A percentile compares a stretch with the other conserved stretches of the same genome.
Evolutionary conservation across 2,888 invertebrate species (phyloP).

Genomic region (Oegoconia quadripuncta): DNA sequence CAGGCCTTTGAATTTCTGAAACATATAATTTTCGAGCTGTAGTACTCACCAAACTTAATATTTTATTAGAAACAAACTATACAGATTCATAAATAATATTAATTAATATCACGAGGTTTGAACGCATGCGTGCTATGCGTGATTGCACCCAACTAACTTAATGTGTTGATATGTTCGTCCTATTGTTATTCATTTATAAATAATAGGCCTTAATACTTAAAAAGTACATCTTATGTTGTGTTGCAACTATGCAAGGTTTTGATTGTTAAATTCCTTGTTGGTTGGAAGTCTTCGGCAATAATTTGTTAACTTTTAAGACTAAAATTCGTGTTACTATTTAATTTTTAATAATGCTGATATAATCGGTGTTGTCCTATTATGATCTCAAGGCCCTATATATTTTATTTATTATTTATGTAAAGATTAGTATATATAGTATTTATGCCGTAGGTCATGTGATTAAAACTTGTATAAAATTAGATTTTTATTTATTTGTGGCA

Average conservation of each 20-base stretch:
- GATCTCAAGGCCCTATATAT: conserved; percentile 43
- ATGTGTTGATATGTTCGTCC: too few relatives aligned
- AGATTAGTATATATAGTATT: conserved; percentile 5
- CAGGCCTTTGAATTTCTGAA: too few relatives aligned
- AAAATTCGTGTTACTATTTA: conserved; percentile 27
- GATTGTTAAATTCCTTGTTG: conserved; percentile 9
- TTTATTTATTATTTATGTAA: conserved; percentile 15
- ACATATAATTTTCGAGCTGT: too few relatives aligned
- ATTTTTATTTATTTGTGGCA: too few relatives aligned
- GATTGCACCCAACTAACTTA: too few relatives aligned
- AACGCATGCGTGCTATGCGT: too few relatives aligned
- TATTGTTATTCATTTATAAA: not conserved
- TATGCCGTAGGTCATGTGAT: not conserved
- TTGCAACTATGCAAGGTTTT: conserved; percentile 11
- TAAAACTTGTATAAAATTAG: too few relatives aligned
- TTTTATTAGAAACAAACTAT: too few relatives aligned
- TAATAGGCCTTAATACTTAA: conserved; percentile 19
- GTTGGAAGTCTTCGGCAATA: conserved; percentile 31
- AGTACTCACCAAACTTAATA: too few relatives aligned
- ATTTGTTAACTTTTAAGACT: conserved; percentile 32
- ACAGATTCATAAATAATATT: too few relatives aligned
- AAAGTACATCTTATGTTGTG: conserved; percentile 15
- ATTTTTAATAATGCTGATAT: conserved; percentile 33
- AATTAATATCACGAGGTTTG: too few relatives aligned
- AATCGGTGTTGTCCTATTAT: conserved; percentile 39